phyloP scores from a whole-genome alignment of 2,888 invertebrate genomes.

The Stegana nigrithorax region DNA sequence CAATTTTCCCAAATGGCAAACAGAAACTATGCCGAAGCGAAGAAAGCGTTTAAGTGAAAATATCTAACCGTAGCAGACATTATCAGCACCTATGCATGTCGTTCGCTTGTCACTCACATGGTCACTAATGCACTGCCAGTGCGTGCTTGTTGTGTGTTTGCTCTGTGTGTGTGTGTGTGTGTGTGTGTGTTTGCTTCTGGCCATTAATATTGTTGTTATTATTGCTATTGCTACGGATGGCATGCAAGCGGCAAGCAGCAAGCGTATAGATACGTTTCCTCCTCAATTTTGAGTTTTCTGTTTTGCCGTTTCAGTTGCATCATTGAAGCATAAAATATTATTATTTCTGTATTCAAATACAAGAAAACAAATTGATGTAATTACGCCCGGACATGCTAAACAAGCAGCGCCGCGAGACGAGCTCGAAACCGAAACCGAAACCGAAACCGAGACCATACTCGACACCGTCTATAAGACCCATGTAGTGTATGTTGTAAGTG shows the following conservation, averaged over 20 bases:
- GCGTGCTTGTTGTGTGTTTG: slow-evolving; percentile 22
- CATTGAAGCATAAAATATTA: slow-evolving; percentile 56
- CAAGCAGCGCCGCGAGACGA: not conserved
- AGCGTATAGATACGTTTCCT: too few relatives aligned
- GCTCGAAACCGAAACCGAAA: too few relatives aligned
- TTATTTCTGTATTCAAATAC: slow-evolving; percentile 48
- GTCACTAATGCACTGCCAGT: too few relatives aligned
- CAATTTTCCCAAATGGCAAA: not conserved
- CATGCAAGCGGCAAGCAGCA: not conserved
- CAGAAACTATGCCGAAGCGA: slow-evolving; percentile 9
- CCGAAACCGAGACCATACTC: too few relatives aligned
- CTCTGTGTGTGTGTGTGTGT: slow-evolving; percentile 35
- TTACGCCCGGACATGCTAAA: slow-evolving; percentile 36
- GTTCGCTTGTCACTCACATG: too few relatives aligned
- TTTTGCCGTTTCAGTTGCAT: slow-evolving; percentile 48
- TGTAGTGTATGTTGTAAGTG: too few relatives aligned
- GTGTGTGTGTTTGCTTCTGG: slow-evolving; percentile 36
- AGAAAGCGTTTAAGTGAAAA: slow-evolving; percentile 49
- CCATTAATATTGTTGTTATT: not conserved
- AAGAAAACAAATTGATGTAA: slow-evolving; percentile 59
- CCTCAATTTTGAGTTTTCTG: not conserved
- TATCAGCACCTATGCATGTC: slow-evolving; percentile 23
- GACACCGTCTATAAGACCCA: too few relatives aligned
- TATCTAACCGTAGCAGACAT: not conserved
- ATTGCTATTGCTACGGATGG: slow-evolving; percentile 12